Evolutionary conservation across 2,888 invertebrate species (phyloP).

Genomic region (Lapara coniferarum): DNA sequence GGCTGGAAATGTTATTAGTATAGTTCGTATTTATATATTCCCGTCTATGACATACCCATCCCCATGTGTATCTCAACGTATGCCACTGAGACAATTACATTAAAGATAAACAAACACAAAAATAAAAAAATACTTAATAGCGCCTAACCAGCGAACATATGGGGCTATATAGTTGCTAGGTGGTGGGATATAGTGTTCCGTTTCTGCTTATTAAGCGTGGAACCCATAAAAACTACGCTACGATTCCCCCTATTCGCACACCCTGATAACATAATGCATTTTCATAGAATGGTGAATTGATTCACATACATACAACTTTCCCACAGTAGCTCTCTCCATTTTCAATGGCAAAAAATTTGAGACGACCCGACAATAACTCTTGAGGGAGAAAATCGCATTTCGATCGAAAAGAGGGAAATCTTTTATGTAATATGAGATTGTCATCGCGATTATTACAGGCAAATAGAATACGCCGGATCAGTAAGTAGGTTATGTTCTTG

Average conservation of each 20-base stretch:
- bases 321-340: constrained; percentile 66
- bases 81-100: too few relatives aligned
- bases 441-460: constrained; percentile 84
- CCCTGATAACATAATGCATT: constrained; percentile 59
- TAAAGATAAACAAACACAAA: too few relatives aligned
- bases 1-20: too few relatives aligned
- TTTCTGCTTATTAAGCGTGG: not conserved
- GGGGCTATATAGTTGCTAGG: not conserved
- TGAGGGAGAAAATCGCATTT: constrained; percentile 82
- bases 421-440: constrained; percentile 84
- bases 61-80: too few relatives aligned
- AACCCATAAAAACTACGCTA: too few relatives aligned
- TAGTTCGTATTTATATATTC: too few relatives aligned
- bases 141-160: too few relatives aligned
- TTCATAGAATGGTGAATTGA: constrained; percentile 73
- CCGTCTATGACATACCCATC: too few relatives aligned
- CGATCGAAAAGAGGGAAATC: constrained; percentile 82
- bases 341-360: constrained; percentile 78
- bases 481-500: constrained; percentile 82
- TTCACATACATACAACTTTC: constrained; percentile 76
- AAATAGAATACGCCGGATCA: constrained; percentile 83
- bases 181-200: not conserved
- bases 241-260: constrained; percentile 40
- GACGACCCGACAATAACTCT: constrained; percentile 77
- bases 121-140: too few relatives aligned